phyloP scores from a whole-genome alignment of 2,888 invertebrate species.

The Digitonthophagus gazella region DNA sequence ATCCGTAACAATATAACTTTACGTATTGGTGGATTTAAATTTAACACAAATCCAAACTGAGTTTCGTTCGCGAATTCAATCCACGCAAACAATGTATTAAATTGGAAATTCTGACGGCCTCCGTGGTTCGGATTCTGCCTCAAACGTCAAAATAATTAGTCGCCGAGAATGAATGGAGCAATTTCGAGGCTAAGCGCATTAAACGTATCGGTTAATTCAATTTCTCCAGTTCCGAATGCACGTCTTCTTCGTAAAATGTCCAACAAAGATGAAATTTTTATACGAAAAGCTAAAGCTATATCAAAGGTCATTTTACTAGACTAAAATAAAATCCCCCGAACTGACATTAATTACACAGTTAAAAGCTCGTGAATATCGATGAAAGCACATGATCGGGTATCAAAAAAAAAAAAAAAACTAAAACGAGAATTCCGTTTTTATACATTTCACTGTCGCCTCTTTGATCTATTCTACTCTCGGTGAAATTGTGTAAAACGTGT shows the following conservation, averaged over 20 bases:
- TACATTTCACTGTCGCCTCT: not conserved
- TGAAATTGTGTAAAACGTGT: not conserved
- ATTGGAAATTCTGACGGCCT: conserved; percentile 9
- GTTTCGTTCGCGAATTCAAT: conserved; percentile 6
- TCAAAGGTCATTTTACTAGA: no score
- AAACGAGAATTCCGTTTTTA: not conserved
- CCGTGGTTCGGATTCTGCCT: not conserved
- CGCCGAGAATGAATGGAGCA: conserved; percentile 10
- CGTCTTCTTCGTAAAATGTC: not conserved
- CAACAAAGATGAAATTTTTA: not conserved
- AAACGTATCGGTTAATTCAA: conserved; percentile 8
- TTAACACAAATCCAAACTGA: conserved; percentile 4
- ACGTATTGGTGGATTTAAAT: not conserved
- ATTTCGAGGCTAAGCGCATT: conserved; percentile 3
- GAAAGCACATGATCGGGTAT: not conserved
- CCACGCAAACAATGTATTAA: conserved; percentile 10
- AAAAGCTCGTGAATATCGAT: not conserved
- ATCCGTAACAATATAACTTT: no score
- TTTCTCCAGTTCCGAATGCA: not conserved
- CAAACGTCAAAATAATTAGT: conserved; percentile 18
- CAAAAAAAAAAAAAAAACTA: not conserved
- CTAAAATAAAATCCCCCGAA: no score
- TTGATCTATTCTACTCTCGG: not conserved
- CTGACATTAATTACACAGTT: no score
- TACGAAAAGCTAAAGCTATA: no score